Percentiles rank a stretch among this genome's conserved stretches.
phyloP scores from a whole-genome alignment of 2,113 vertebrate species.

The Dendrocopos noguchii region DNA sequence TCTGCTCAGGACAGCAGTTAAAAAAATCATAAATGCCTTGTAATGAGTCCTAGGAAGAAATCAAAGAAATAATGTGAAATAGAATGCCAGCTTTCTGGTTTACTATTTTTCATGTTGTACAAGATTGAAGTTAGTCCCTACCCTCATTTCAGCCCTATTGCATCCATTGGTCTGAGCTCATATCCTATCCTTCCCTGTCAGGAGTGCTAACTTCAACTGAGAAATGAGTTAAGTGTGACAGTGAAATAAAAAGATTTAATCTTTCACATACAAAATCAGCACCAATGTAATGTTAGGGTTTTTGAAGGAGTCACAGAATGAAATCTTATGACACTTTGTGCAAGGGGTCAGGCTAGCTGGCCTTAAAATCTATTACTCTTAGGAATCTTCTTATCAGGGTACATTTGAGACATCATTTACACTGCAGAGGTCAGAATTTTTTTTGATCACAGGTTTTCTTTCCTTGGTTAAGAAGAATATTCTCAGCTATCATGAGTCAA shows the following conservation, averaged over 20 bases:
- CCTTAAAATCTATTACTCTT: constrained; percentile 11
- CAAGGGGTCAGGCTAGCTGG: background rate
- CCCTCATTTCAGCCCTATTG: background rate
- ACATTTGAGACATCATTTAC: background rate
- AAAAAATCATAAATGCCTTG: background rate
- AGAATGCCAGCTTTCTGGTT: background rate
- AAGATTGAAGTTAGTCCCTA: background rate
- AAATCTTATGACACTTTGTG: background rate
- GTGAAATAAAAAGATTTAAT: background rate
- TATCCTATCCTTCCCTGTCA: background rate
- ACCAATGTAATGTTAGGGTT: background rate
- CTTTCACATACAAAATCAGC: background rate
- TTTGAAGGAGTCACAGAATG: background rate
- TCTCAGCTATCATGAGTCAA: background rate
- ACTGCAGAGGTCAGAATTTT: background rate
- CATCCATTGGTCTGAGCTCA: background rate
- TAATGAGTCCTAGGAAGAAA: background rate
- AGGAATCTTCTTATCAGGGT: background rate
- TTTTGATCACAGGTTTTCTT: constrained; percentile 19
- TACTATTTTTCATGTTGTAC: background rate
- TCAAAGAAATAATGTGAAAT: background rate
- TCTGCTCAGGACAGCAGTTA: background rate
- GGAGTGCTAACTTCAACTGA: background rate
- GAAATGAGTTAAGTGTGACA: background rate
- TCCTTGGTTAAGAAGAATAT: background rate